Evolutionary conservation across 2,113 vertebrate genomes (phyloP), one percentile per base, ranked within the genome.

Genomic region (Cephalopterus ornatus): DNA sequence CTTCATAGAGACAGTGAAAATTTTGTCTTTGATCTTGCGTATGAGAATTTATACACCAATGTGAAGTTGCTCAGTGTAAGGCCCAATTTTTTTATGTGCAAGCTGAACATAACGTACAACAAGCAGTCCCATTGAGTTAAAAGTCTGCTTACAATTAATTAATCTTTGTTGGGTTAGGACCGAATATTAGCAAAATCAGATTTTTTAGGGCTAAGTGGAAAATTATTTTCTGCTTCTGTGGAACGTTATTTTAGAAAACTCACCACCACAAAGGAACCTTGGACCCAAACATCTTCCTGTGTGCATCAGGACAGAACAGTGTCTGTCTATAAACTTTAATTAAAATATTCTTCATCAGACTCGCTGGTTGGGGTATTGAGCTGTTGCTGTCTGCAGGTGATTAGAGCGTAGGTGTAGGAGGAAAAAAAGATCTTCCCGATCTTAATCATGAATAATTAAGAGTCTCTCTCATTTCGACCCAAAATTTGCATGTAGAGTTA

Each of bases 381-480:
- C 27, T 0, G 0, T 91, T 90, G 86, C 63, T 89, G 32, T 77
- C 79, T 92, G 44, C 50, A 44, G 50, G 42, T 92, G 83, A 77
- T 77, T 37, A 65, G 41, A 67, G 33, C 7, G 23, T 72, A 46
- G 62, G 53, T 86, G 61, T 77, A 74, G 42, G 55, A 71, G 52
- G 33, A 9, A 77, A 74, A 89, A 73, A 82, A 74, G 2, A 53
- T 47, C 42, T 94, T 89, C 47, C 50, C 9, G 9, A 67, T 86
- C 59, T 84, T 95, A 93, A 91, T 84, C 5, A 71, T 91, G 46
- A 95, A 86, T 96, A 92, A 92, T 88, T 93, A 66, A 80, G 22
- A 74, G 30, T 49, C 9, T 89, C 18, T 88, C 32, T 83, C 56
- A 50, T 88, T 94, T 90, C 92, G 74, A 92, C 82, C 32, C 39